Percentiles rank a stretch among this genome's conserved stretches.
Conservation (phyloP, 35 echinoderm and acorn worm genomes). For the Antedon bifida region DNA sequence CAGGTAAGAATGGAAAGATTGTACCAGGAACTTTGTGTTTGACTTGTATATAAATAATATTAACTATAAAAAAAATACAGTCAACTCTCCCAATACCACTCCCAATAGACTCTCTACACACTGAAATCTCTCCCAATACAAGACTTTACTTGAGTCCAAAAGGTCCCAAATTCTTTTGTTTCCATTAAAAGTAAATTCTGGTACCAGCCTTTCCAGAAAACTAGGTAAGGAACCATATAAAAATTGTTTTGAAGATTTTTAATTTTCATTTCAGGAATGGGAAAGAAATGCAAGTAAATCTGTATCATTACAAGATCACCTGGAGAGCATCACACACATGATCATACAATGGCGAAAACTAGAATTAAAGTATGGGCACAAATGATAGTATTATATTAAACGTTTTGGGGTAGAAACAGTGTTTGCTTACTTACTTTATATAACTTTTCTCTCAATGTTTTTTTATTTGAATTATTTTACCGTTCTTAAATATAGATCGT, state of each 20-base stretch:
- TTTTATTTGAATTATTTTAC: neutral
- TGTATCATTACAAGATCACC: slow-evolving; percentile 57
- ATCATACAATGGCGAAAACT: slow-evolving; percentile 90
- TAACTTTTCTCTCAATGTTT: neutral
- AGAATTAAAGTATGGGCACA: slow-evolving; percentile 74
- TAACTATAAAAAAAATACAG: neutral
- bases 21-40: neutral
- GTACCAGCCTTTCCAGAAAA: too few species aligned
- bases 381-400: neutral
- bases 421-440: too few species aligned
- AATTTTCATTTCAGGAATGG: slow-evolving; percentile 47
- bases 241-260: too few species aligned
- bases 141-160: neutral
- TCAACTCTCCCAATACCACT: neutral
- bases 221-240: too few species aligned
- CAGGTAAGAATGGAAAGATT: slow-evolving; percentile 47
- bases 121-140: neutral
- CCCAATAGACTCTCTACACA: neutral
- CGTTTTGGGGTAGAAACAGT: neutral
- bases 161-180: too few species aligned
- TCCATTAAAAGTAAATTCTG: too few species aligned
- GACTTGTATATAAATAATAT: neutral
- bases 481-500: slow-evolving; percentile 25
- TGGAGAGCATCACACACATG: slow-evolving; percentile 73
- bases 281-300: slow-evolving; percentile 53